Base-by-base conservation (phyloP, 2,797 vertebrate genomes). In the Peromyscus eremicus region DNA sequence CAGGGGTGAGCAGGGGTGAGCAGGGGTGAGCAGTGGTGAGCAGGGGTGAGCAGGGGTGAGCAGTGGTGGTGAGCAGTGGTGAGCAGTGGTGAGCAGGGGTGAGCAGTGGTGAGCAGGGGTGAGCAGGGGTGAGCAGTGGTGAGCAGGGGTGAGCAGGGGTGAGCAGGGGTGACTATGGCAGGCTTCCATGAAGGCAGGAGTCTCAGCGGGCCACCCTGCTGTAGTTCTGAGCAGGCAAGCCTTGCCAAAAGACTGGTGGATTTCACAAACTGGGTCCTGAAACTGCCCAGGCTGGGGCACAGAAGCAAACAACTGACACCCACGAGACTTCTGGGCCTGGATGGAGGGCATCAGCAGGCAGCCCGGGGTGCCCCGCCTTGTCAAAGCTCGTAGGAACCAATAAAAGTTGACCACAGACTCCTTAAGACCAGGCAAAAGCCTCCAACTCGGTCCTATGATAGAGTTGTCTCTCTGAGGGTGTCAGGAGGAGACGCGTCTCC, bases 201-300 rank as follows among this genome's bases (percentile, higher is more conserved):
- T 43, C 97, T 95, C 75, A 88, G 71, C 85, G 94, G 29, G 77
- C 71, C 88, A 40, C 73, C 71, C 2, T 52, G 93, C 70, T 91
- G 87, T 37, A 84, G 52, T 91, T 79, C 57, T 60, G 87, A 96
- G 85, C 68, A 62, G 89, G 85, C 52, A 84, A 94, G 60, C n/a
- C 83, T 94, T 95, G 95, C 95, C 95, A 96, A 96, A 93, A 96
- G 87, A 94, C 60, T 79, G 79, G 49, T 13, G 1, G 43, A 62
- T 83, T 97, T 95, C 57, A 66, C 96, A 98, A 96, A 83, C 68
- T 37, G 29, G 13, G 25, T 90, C 80, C 92, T 85, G 46, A 94
- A 94, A 89, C 82, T 43, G 62, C 43, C 66, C 55, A 4, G 66
- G 70, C 82, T 10, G 2, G 46, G 49, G 60, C 85, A 89, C 64